These are phyloP conservation scores for Tipula unca DNA, from an alignment of 2,888 invertebrate genomes.

Conservation along the genomic window DNA sequence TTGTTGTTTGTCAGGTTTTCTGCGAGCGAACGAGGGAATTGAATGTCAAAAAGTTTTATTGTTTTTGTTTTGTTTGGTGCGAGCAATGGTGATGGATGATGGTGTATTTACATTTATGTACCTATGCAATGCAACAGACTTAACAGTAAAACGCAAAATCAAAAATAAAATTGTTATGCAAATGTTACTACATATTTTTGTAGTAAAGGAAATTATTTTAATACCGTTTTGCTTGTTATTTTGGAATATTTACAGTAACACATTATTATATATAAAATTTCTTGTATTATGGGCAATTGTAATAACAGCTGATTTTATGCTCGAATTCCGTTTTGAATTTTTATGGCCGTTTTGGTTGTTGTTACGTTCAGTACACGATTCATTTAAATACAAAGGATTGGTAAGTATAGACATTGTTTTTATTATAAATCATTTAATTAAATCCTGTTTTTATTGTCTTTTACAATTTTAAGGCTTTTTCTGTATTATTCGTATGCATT, in stretches of 20 bases:
- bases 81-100: background rate
- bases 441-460: too few relatives aligned
- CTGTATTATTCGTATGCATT: constrained; percentile 95
- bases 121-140: background rate
- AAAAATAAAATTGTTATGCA: background rate
- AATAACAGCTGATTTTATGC: constrained; percentile 89
- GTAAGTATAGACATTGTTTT: constrained; percentile 48
- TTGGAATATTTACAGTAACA: constrained; percentile 56
- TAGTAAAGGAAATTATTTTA: background rate
- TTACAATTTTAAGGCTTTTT: constrained; percentile 69
- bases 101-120: too few relatives aligned
- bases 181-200: background rate
- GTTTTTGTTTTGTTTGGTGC: background rate
- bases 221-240: background rate
- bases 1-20: background rate
- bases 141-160: background rate
- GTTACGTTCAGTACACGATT: constrained; percentile 90
- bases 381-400: constrained; percentile 96
- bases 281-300: constrained; percentile 91
- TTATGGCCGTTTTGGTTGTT: constrained; percentile 98
- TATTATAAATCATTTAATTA: background rate
- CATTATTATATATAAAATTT: constrained; percentile 90
- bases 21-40: background rate
- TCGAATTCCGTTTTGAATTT: constrained; percentile 98
- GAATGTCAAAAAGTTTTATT: background rate